Conservation (phyloP, 2,888 invertebrate species). For the Chloroclystis v-ata region DNA sequence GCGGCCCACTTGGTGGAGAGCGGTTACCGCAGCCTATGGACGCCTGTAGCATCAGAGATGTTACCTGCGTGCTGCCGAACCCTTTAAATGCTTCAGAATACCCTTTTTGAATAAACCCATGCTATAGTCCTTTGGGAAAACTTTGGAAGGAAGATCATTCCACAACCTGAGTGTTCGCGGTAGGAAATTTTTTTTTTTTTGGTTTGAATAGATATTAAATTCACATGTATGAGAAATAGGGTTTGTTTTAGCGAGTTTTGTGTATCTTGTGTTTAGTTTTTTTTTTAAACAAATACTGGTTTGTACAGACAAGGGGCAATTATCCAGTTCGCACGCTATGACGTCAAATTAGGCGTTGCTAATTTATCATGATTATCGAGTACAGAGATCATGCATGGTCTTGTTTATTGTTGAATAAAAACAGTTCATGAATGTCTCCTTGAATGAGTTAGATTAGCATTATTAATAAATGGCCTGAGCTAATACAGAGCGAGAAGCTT, state of each 20-base stretch:
- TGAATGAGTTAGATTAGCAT: constrained; percentile 1
- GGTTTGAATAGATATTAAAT: not conserved
- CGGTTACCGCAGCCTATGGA: no score
- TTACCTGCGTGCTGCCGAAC: no score
- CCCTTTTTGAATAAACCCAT: no score
- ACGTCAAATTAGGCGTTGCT: constrained; percentile 23
- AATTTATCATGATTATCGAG: constrained; percentile 25
- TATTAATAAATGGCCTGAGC: not conserved
- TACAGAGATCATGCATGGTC: constrained; percentile 13
- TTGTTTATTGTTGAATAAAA: not conserved
- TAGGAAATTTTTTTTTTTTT: no score
- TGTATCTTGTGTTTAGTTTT: constrained; percentile 12
- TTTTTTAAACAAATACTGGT: constrained; percentile 20
- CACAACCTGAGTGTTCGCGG: no score
- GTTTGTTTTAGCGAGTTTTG: constrained; percentile 2
- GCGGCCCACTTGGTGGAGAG: no score
- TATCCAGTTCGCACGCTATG: constrained; percentile 29
- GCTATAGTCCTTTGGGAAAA: no score
- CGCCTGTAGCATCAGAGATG: no score
- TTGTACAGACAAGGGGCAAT: constrained; percentile 19
- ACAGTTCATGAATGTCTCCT: constrained; percentile 5
- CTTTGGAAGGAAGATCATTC: no score
- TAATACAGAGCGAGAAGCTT: not conserved
- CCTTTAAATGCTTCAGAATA: no score
- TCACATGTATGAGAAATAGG: not conserved